Percentiles rank a stretch among this genome's conserved stretches.
Evolutionary conservation across 2,888 invertebrate species (phyloP).

Genomic region (Idaea straminata): DNA sequence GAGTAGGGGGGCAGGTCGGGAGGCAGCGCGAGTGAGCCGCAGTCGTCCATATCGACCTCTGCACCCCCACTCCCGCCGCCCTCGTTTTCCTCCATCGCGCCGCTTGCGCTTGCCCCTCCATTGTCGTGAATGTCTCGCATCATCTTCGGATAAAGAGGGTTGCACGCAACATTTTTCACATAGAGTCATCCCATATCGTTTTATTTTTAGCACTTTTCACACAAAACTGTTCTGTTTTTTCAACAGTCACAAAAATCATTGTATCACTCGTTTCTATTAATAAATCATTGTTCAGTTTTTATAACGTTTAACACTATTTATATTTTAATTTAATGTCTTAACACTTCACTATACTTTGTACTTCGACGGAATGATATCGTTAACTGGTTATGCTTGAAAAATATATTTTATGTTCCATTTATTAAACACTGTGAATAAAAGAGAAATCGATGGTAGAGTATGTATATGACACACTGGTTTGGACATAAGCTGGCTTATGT

Average conservation of each 20-base stretch:
- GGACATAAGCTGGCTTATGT: constrained; percentile 67
- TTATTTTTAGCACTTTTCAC: constrained; percentile 65
- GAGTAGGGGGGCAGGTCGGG: constrained; percentile 76
- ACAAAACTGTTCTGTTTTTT: constrained; percentile 54
- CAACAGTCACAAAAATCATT: constrained; percentile 60
- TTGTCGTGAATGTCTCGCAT: constrained; percentile 79
- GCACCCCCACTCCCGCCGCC: constrained; percentile 77
- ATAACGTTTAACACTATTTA: constrained; percentile 47
- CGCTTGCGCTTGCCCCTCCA: constrained; percentile 72
- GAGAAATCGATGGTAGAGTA: constrained; percentile 30
- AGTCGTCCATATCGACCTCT: constrained; percentile 77
- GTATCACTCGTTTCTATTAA: constrained; percentile 50
- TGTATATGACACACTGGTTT: constrained; percentile 51
- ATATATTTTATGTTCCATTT: constrained; percentile 62
- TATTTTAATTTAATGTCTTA: constrained; percentile 32
- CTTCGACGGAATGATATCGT: constrained; percentile 68
- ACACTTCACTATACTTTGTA: constrained; percentile 69
- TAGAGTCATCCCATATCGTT: constrained; percentile 80
- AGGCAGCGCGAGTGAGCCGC: constrained; percentile 77
- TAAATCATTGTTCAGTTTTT: constrained; percentile 51
- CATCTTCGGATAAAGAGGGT: constrained; percentile 73
- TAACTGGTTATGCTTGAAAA: constrained; percentile 65
- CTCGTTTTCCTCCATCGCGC: constrained; percentile 78
- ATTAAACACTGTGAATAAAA: constrained; percentile 67
- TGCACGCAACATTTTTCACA: constrained; percentile 74